Evolutionary conservation across 2,113 vertebrate genomes (phyloP).

Genomic region (Gymnarchus niloticus): DNA sequence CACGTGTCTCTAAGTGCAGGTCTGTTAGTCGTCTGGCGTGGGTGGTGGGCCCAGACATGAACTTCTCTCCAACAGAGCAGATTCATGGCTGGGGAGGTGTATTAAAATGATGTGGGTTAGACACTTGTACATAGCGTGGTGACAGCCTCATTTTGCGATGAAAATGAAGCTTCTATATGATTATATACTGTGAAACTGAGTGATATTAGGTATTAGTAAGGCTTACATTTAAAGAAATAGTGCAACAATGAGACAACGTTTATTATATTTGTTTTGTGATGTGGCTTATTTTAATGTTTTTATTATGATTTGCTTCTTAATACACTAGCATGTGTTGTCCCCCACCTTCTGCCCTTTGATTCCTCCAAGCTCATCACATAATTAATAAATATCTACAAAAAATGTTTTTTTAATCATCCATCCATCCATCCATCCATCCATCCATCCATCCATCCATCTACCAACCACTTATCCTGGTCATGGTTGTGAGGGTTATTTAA

Average conservation of each 20-base stretch:
- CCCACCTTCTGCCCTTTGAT: no score
- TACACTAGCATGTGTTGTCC: neutral
- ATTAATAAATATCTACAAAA: no score
- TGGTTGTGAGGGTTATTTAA: no score
- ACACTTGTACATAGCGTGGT: neutral
- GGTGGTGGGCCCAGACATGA: constrained; percentile 22
- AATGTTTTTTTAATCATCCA: no score
- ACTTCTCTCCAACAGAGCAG: neutral
- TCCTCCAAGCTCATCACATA: no score
- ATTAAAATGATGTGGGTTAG: neutral
- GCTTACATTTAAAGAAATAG: neutral
- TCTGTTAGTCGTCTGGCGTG: constrained; percentile 21
- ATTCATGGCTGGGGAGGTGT: neutral
- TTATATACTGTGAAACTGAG: neutral
- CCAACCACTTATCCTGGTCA: no score
- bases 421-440: no score
- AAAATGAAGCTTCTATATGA: neutral
- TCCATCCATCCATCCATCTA: no score
- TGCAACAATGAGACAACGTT: neutral
- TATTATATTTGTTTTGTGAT: neutral
- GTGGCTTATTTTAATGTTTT: neutral
- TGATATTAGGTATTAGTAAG: neutral
- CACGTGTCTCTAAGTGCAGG: constrained; percentile 44
- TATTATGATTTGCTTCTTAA: neutral
- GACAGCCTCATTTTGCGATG: neutral